phyloP scores from a whole-genome alignment of 1,140 invertebrate species.

The Rhopalosiphum maidis region DNA sequence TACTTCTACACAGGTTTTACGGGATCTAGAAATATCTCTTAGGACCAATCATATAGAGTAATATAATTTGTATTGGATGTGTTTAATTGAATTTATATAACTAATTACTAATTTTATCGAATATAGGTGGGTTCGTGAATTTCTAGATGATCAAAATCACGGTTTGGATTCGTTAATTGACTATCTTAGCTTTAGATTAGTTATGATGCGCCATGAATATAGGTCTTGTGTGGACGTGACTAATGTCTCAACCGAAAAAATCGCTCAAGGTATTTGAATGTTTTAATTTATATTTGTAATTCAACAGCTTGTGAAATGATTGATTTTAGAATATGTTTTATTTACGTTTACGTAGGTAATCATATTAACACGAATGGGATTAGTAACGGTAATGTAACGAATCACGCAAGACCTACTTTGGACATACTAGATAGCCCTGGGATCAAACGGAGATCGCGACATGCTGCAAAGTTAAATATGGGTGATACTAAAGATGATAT shows the following conservation, averaged over 20 bases:
- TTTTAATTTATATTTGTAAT: neutral
- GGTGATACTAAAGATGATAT: constrained; percentile 98
- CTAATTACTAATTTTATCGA: constrained; percentile 57
- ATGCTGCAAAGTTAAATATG: constrained; percentile 92
- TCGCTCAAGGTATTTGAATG: constrained; percentile 9
- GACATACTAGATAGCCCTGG: constrained; percentile 72
- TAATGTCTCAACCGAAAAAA: constrained; percentile 46
- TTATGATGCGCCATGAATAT: constrained; percentile 90
- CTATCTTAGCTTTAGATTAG: constrained; percentile 92
- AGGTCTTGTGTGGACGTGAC: constrained; percentile 58
- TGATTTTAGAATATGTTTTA: neutral
- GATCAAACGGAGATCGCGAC: constrained; percentile 77
- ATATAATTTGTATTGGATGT: constrained; percentile 62
- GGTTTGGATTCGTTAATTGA: constrained; percentile 96
- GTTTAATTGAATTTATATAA: neutral
- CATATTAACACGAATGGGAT: constrained; percentile 31
- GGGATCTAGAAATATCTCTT: constrained; percentile 97
- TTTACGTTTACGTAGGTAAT: constrained; percentile 27
- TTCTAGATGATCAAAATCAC: constrained; percentile 93
- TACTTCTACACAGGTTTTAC: constrained; percentile 95
- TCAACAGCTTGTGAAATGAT: neutral
- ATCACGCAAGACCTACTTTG: constrained; percentile 57
- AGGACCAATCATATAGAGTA: constrained; percentile 99
- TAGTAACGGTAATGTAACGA: constrained; percentile 45
- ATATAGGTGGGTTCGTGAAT: constrained; percentile 96